Evolutionary conservation across 2,113 vertebrate genomes (phyloP).

Genomic region (Bubo bubo): DNA sequence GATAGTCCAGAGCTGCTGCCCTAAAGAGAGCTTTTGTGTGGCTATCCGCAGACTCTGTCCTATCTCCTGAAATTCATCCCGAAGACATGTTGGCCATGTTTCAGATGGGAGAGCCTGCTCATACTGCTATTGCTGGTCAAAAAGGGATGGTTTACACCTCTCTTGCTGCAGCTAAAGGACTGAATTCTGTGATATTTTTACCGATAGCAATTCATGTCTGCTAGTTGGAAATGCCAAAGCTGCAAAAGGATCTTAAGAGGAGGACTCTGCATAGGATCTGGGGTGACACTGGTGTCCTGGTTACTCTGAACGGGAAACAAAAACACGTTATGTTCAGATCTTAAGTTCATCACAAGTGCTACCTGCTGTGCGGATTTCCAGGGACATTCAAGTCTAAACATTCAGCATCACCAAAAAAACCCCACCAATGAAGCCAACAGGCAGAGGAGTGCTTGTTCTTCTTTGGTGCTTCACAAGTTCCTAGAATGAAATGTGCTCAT

Average conservation of each 20-base stretch:
- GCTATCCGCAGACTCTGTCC: background rate
- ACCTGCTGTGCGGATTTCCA: background rate
- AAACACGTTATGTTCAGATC: background rate
- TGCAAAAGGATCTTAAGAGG: background rate
- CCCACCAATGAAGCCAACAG: fast-evolving
- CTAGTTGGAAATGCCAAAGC: background rate
- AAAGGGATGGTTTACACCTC: background rate
- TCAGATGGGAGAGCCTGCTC: background rate
- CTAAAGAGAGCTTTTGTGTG: background rate
- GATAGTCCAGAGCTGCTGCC: background rate
- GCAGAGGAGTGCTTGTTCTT: background rate
- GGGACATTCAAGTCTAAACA: background rate
- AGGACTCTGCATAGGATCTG: fast-evolving
- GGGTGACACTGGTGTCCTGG: background rate
- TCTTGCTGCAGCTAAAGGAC: background rate
- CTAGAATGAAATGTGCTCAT: background rate
- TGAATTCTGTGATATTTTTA: background rate
- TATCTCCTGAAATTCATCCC: background rate
- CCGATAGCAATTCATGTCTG: background rate
- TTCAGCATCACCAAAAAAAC: background rate
- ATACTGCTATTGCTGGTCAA: background rate
- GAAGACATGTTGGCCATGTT: background rate
- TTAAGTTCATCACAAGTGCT: background rate
- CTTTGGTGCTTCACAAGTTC: background rate
- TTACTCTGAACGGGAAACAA: background rate